Percentiles rank a stretch among this genome's conserved stretches.
These are phyloP conservation scores for Epizoanthus illoricatus DNA, from an alignment of 92 coral and sea anemone species.

Conservation along the genomic window DNA sequence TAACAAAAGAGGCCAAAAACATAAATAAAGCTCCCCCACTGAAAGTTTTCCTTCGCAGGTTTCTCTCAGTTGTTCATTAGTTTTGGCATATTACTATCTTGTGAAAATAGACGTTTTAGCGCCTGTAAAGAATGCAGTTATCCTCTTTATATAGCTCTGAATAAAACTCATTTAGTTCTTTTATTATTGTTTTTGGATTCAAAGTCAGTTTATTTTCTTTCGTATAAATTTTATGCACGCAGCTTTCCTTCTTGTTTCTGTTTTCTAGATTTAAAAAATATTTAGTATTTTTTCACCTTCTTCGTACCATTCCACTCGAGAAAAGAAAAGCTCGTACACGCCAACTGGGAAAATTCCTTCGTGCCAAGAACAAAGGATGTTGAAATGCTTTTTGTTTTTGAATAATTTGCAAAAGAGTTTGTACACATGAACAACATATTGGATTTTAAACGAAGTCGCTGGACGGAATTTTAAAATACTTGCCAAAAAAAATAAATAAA, in stretches of 20 bases:
- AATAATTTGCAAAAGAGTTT: too few relatives aligned
- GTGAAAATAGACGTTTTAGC: background rate
- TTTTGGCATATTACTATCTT: conserved; percentile 23
- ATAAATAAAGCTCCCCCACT: background rate
- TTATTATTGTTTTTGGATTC: conserved; percentile 15
- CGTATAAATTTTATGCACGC: conserved; percentile 25
- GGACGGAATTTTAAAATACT: too few relatives aligned
- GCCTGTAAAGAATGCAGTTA: background rate
- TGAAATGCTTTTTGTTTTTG: too few relatives aligned
- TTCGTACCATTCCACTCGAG: too few relatives aligned
- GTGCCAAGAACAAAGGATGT: too few relatives aligned
- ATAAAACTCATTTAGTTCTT: conserved; percentile 11
- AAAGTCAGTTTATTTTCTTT: conserved; percentile 18
- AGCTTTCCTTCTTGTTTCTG: conserved; percentile 15
- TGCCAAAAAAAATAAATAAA: too few relatives aligned
- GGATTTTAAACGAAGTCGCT: too few relatives aligned
- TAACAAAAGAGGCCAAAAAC: conserved; percentile 34
- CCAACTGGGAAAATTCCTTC: too few relatives aligned
- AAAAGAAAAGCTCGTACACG: too few relatives aligned
- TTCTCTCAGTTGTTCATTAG: conserved; percentile 17
- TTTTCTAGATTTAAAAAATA: conserved; percentile 18
- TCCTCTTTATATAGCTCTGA: background rate
- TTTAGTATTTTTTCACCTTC: background rate
- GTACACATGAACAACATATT: too few relatives aligned
- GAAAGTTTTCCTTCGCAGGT: conserved; percentile 34